Evolutionary conservation across 2,113 vertebrate species (phyloP), one percentile per base, ranked within the genome.

Genomic region (Atractosteus spatula): DNA sequence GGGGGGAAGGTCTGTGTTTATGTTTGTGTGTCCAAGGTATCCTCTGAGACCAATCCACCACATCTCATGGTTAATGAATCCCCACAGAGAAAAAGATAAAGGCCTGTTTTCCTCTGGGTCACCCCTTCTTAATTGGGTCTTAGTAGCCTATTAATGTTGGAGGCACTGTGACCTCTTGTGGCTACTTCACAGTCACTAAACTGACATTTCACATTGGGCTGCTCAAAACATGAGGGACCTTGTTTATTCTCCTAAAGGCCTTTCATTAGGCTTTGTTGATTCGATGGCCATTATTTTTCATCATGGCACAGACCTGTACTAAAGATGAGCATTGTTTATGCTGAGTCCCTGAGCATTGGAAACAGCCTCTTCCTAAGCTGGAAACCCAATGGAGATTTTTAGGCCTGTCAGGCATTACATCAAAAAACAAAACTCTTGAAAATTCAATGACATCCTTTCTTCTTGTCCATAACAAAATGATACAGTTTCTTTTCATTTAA

Each of bases 171-270:
- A 87, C 85, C 87, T 90, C 86, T 80, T 80, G 85, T 87, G 86
- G 86, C 86, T 84, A 87, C 83, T 89, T 89, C 85, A 79, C 80
- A 83, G 76, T 81, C 79, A 78, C 78, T 86, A 84, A 85, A 82
- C 77, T 85, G 81, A 80, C 72, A 77, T 81, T 73, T 74, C 68
- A 64, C 47, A 62, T 61, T 62, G 82, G 81, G 77, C 79, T 41
- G 0, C 10, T 12, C 72, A 71, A 81, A 81, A 79, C 82, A 79
- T 76, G 55, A 14, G 75, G 74, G 77, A 85, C 78, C 62, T 59
- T 41, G 66, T 81, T 80, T 62, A 74, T 71, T 51, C 78, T 75
- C 73, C 61, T 66, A 56, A 3, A 75, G 67, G 12, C 62, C 43
- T 64, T 64, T 59, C 71, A 71, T 81, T 72, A 78, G 74, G 68